Base-by-base conservation (phyloP, 1,140 invertebrate species). In the Coptotermes formosanus region DNA sequence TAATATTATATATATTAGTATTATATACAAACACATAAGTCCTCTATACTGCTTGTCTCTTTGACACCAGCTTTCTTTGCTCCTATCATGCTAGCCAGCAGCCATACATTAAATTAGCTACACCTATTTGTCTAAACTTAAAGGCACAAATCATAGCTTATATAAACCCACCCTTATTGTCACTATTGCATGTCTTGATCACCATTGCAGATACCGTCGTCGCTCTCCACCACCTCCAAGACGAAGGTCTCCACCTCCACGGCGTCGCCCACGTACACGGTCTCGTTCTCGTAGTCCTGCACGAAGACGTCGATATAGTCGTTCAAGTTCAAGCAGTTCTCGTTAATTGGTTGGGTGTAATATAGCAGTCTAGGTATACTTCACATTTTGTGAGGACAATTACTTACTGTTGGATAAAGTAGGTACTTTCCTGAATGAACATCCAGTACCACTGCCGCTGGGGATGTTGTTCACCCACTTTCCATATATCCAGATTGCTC, bases 241-340 rank as follows among this genome's bases (percentile, higher is more conserved):
- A 84, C 90, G 92, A 59, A 90, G 93, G 82, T 91, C 92, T 75
- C 91, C 93, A 48, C 93, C 93, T 48, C 92, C 94, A 23, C 91
- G 93, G 75, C 92, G 94, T 81, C 92, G 94, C 87, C 92, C 92
- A 55, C 91, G 94, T 88, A 92, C 92, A 48, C 92, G 94, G 87
- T 93, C 93, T 0, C 91, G 93, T 23, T 94, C 89, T 92, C 94
- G 64, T 91, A 92, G 16, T 92, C 93, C 89, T 30, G 93, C 93
- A 86, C 91, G 94, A 87, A 94, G 96, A 88, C 93, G 96, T 87
- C 94, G 96, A 88, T 96, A 96, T 91, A 96, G 95, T 89, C 93
- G 96, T 89, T 97, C 96, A 86, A 95, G 94, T 88, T 96, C 95
- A 21, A 96, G 95, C 89, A 96, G 95, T 89, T 96, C 95, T 87